Conservation (phyloP, 2,888 invertebrate species). For the Julus scandinavius region DNA sequence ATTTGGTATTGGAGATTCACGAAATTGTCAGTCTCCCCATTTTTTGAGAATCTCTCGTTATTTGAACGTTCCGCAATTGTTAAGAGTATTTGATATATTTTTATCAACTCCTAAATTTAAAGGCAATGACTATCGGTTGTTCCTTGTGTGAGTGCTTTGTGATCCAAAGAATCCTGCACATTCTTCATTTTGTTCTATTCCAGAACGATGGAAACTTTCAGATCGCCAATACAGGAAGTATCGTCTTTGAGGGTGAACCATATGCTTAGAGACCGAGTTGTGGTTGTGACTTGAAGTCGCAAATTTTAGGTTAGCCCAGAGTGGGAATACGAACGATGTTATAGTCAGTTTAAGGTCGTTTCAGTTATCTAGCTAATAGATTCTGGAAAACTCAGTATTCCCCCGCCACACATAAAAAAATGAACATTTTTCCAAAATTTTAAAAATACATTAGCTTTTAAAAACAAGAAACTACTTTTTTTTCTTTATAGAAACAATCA, state of each 20-base stretch:
- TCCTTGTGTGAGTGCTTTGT: background rate
- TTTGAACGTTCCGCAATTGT: background rate
- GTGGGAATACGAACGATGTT: too few relatives aligned
- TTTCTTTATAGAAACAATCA: too few relatives aligned
- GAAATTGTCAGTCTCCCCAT: background rate
- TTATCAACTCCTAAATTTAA: background rate
- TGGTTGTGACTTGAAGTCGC: background rate
- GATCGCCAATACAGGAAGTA: conserved; percentile 52
- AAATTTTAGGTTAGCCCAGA: background rate
- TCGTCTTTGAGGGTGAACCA: conserved; percentile 53
- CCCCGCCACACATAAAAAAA: too few relatives aligned
- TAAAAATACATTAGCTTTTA: too few relatives aligned
- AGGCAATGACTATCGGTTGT: background rate
- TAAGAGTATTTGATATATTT: background rate
- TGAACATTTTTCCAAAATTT: too few relatives aligned
- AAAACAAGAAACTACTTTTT: too few relatives aligned
- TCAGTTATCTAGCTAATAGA: too few relatives aligned
- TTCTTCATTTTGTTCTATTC: conserved; percentile 14
- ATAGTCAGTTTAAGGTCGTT: too few relatives aligned
- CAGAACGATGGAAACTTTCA: conserved; percentile 49
- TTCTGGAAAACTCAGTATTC: too few relatives aligned
- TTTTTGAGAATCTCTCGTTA: background rate
- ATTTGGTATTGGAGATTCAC: background rate
- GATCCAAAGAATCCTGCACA: conserved; percentile 13
- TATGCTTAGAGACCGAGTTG: conserved; percentile 49